These are phyloP conservation scores for Plebejus melissa DNA, from an alignment of 2,888 invertebrate genomes.

Conservation along the genomic window DNA sequence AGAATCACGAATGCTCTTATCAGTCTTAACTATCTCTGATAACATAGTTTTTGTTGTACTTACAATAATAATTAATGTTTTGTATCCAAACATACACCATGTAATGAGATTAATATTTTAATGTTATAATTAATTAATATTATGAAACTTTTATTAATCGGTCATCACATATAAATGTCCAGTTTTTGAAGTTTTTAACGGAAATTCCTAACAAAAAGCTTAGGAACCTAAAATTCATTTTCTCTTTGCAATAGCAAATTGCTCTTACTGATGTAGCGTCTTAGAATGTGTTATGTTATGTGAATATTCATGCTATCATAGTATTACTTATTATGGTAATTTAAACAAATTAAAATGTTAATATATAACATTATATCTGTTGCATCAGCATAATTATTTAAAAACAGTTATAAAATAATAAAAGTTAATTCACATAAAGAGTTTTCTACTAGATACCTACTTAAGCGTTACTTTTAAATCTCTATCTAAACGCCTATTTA, in stretches of 20 bases:
- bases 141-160: no score
- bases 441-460: not conserved
- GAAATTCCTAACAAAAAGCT: no score
- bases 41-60: not conserved
- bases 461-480: not conserved
- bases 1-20: slow-evolving; percentile 14
- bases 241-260: not conserved
- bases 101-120: not conserved
- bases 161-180: no score
- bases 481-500: not conserved
- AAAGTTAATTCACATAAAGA: not conserved
- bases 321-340: not conserved
- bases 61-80: not conserved
- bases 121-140: no score
- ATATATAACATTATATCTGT: not conserved
- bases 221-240: not conserved
- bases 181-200: no score
- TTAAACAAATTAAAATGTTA: not conserved
- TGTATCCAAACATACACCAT: not conserved
- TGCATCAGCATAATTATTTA: not conserved
- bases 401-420: slow-evolving; percentile 1
- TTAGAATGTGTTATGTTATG: not conserved
- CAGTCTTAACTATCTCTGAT: slow-evolving; percentile 23
- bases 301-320: not conserved
- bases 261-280: not conserved